Evolutionary conservation across 92 coral and sea anemone species (phyloP), one percentile per base, ranked within the genome.

Genomic region (Actinostola sp.): DNA sequence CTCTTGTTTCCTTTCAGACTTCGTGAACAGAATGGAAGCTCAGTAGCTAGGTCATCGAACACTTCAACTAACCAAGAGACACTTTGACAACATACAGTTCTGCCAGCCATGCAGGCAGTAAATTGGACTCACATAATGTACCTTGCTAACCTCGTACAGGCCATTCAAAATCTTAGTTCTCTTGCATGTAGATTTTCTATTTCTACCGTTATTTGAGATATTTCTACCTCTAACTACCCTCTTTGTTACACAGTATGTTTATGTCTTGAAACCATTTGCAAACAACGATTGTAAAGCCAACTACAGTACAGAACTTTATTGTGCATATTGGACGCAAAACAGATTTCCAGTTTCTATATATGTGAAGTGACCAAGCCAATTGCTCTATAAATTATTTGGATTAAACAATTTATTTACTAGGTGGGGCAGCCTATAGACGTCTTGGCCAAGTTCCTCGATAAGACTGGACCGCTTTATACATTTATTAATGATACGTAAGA

Each of bases 11-110:
- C 49, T 70, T 83, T 69, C 84, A 83, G 88, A 70, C 58, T 76
- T 83, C 42, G 83, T 83, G 56, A 75, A 77, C 42, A 67, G 67
- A 53, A 55, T 83, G 79, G 80, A 76, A 73, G 70, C n/a, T n/a
- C n/a, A 76, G 72, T 59, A 61, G 2, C 52, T 51, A 67, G 35
- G 0, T 21, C 60, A 24, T 53, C 16, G 1, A 2, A 2, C 48
- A 49, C 27, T 14, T 23, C 4, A 3, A 57, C 38, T 12, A 9
- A 4, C 42, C n/a, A n/a, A n/a, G n/a, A n/a, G n/a, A 36, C 6
- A 36, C 42, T 36, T 36, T 36, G 11, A 36, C 42, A 36, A 26
- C 12, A 57, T 38, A 27, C 63, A 57, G 12, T 3, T 57, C 63
- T 27, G 39, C 36, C 29, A 57, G 63, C 39, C 63, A 53, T 3